Base-by-base conservation (phyloP, 2,797 vertebrate species). In the Pantherophis vulpinus region DNA sequence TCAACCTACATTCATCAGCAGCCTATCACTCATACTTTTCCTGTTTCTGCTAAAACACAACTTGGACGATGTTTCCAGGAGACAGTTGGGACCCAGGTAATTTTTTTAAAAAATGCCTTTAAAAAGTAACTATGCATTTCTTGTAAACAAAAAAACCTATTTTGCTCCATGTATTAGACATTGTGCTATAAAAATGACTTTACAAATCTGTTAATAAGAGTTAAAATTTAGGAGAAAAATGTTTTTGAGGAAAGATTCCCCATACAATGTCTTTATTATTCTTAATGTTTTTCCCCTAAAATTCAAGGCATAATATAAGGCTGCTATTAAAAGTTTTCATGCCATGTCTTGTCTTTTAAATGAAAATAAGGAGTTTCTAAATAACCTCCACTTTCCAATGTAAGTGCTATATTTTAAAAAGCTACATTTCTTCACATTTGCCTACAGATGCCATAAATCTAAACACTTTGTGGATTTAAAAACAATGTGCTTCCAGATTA, bases 21-120 rank as follows among this genome's bases (percentile, higher is more conserved):
- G 92, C 97, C 98, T 93, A 97, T 98, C 97, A 96, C 98, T 90
- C 98, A 98, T 1, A 97, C 98, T 94, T 98, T 98, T 96, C 99
- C 99, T 0, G 98, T 98, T 95, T 97, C 98, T 93, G 98, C 99
- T 90, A 99, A 99, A 97, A 98, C 97, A 93, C 98, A 98, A 37
- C 98, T 99, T 96, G 99, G 99, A 5, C 98, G 99, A 94, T 99
- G 99, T 97, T 99, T 99, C 97, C 99, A 99, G 98, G 99, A 99
- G 97, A 99, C 99, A 20, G 93, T 98, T 1, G 98, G 98, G 18
- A 98, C 98, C 87, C 99, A 99, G 99, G 99, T 99, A 95, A 37
- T 13, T 79, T 47, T 55, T 74, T 42, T 3, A 0, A 16, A 20
- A 79, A 79, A 79, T 42, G 37, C 42, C 23, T 61, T 91, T 91